Evolutionary conservation across 2,797 vertebrate genomes (phyloP).

Genomic region (Sebastiscus albofasciatus): DNA sequence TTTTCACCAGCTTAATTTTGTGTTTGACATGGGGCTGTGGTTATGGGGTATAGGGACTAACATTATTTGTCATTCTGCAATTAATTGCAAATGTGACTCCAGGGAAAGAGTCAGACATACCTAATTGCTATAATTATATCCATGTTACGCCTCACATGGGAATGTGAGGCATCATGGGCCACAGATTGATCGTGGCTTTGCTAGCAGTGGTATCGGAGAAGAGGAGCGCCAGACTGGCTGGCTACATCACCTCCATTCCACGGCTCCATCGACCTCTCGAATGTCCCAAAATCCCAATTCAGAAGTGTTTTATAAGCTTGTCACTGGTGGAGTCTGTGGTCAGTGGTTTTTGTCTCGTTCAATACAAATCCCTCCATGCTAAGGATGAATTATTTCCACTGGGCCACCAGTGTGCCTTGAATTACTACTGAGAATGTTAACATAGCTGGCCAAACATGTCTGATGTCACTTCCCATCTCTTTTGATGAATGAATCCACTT

Average conservation of each 20-base stretch:
- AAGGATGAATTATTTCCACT: background rate
- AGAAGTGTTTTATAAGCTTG: background rate
- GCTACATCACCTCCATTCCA: background rate
- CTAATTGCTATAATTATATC: conserved; percentile 54
- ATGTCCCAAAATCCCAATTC: conserved; percentile 8
- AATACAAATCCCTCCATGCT: background rate
- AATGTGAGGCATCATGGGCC: conserved; percentile 16
- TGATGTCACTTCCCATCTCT: background rate
- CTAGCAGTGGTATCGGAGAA: background rate
- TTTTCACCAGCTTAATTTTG: conserved; percentile 33
- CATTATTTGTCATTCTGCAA: conserved; percentile 54
- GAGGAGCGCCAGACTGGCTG: conserved; percentile 26
- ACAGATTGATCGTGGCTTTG: conserved; percentile 37
- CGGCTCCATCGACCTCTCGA: background rate
- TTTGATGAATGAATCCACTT: background rate
- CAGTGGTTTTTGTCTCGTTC: background rate
- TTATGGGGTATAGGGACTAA: background rate
- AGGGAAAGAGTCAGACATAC: conserved; percentile 31
- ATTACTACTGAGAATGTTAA: background rate
- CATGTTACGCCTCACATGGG: conserved; percentile 5
- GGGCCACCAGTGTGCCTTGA: background rate
- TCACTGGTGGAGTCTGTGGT: background rate
- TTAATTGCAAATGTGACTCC: conserved; percentile 57
- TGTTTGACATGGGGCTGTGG: conserved; percentile 25
- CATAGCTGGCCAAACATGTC: background rate